A percentile compares a stretch with the other conserved stretches of the same genome.
Conservation (phyloP, 64 coral and sea anemone genomes). For the Stylophora pistillata region DNA sequence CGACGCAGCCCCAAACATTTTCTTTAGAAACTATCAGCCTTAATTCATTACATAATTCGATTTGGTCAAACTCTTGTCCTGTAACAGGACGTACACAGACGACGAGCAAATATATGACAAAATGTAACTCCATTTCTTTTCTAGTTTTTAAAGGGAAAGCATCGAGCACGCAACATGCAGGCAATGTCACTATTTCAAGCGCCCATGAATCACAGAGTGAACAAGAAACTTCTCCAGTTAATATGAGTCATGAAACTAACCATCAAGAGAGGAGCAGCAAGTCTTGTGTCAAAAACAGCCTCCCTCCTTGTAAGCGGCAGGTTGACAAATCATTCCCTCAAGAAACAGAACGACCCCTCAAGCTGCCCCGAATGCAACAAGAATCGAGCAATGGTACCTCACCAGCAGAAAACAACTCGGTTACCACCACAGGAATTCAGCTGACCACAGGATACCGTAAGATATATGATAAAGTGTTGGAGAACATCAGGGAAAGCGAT, state of each 20-base stretch:
- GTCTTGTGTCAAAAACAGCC: not conserved
- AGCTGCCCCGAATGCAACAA: not conserved
- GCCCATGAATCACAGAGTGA: not conserved
- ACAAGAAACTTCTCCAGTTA: not conserved
- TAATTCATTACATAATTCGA: no score
- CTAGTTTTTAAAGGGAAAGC: not conserved
- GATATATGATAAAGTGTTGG: slow-evolving; percentile 1
- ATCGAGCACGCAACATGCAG: not conserved
- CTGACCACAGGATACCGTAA: not conserved
- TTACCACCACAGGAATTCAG: not conserved
- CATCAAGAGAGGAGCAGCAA: not conserved
- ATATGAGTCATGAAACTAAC: not conserved
- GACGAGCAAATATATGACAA: no score
- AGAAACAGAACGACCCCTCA: not conserved
- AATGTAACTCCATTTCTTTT: not conserved
- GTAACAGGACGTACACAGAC: no score
- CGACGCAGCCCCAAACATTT: no score
- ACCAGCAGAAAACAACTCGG: not conserved
- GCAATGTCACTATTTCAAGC: not conserved
- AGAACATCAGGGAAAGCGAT: not conserved
- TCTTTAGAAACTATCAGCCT: no score
- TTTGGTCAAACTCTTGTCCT: no score
- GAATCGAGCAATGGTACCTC: not conserved
- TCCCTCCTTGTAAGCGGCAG: not conserved
- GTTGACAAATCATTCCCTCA: not conserved